Percentiles rank a stretch among this genome's conserved stretches.
Evolutionary conservation across 2,113 vertebrate genomes (phyloP).

Genomic region (Rhinolophus sinicus): DNA sequence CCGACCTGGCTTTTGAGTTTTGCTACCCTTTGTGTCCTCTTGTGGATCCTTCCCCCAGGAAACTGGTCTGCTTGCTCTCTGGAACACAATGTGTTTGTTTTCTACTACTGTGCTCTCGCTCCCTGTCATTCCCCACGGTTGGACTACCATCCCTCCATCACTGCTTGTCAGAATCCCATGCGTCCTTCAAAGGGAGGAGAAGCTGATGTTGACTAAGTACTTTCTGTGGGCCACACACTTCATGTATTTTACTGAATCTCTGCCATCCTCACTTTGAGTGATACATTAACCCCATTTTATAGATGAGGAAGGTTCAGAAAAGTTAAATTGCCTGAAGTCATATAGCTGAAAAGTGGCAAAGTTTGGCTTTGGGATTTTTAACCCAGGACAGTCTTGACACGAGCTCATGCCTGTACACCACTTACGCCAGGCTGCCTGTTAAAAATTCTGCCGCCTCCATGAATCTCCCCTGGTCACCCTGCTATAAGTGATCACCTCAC

Average conservation of each 20-base stretch:
- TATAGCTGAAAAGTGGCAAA: conserved; percentile 14
- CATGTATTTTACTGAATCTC: background rate
- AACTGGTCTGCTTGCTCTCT: conserved; percentile 2
- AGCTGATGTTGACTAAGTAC: background rate
- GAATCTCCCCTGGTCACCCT: background rate
- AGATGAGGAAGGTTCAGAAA: conserved; percentile 46
- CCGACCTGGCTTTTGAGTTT: conserved; percentile 7
- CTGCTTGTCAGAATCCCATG: conserved; percentile 51
- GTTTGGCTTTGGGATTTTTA: background rate
- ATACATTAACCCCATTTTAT: background rate
- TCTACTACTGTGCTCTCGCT: conserved; percentile 38
- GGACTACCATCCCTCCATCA: conserved; percentile 33
- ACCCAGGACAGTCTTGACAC: background rate
- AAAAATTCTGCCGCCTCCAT: background rate
- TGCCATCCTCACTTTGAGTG: background rate
- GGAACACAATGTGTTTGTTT: conserved; percentile 22
- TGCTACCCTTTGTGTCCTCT: background rate
- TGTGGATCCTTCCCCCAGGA: conserved; percentile 9
- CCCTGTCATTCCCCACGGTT: conserved; percentile 2
- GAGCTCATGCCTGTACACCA: background rate
- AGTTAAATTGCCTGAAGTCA: conserved; percentile 28
- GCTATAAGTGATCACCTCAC: background rate
- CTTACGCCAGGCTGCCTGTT: background rate
- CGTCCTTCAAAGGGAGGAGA: conserved; percentile 39
- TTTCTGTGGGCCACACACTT: background rate